Conservation (phyloP, 2,797 vertebrate genomes). For the Acanthiza pusilla region DNA sequence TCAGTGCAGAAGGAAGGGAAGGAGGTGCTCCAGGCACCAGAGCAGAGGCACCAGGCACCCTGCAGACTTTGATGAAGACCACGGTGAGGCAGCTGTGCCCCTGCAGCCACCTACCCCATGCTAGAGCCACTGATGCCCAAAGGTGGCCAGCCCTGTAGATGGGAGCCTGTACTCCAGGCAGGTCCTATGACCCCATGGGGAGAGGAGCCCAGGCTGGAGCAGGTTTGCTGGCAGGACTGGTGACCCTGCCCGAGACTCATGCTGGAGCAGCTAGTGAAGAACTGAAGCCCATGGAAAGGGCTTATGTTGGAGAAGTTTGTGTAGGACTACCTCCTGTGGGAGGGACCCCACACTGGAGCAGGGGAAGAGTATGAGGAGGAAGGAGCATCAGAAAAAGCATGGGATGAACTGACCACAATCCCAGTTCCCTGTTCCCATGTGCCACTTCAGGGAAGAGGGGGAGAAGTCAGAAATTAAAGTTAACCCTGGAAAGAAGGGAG, state of each 20-base stretch:
- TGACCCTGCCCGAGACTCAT: neutral
- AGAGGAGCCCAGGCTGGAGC: neutral
- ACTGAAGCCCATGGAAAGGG: neutral
- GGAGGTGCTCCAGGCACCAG: fast-evolving
- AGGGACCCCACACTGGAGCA: neutral
- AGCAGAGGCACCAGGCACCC: neutral
- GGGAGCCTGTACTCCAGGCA: neutral
- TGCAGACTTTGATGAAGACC: neutral
- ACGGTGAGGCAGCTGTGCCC: neutral
- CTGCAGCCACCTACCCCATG: fast-evolving
- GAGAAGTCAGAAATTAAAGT: neutral
- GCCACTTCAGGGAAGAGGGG: neutral
- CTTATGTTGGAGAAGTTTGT: neutral
- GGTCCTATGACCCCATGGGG: neutral
- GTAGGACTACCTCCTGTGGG: neutral
- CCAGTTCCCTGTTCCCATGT: neutral
- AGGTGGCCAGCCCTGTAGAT: neutral
- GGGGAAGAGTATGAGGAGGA: neutral
- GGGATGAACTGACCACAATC: neutral
- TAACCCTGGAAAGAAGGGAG: neutral
- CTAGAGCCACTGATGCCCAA: neutral
- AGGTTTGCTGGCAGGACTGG: neutral
- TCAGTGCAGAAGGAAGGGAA: neutral
- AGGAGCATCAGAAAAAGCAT: neutral
- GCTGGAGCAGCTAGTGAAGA: neutral